These are phyloP conservation scores for Lutjanus erythropterus DNA, from an alignment of 2,113 vertebrate genomes.

Conservation along the genomic window DNA sequence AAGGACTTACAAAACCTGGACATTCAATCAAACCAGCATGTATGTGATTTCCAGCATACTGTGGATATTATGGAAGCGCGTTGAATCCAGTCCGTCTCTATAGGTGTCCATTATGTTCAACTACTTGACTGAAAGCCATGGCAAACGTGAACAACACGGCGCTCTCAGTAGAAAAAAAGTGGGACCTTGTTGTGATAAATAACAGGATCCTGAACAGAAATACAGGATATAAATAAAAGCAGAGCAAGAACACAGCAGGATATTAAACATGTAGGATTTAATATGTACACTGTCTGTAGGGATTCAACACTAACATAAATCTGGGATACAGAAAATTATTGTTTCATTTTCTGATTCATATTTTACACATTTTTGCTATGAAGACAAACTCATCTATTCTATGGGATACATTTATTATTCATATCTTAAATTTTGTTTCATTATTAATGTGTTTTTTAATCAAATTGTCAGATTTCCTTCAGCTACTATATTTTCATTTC, in stretches of 20 bases:
- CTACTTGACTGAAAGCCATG: too few species aligned
- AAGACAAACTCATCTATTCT: neutral
- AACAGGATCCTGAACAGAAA: constrained; percentile 2
- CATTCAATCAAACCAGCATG: too few species aligned
- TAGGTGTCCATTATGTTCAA: too few species aligned
- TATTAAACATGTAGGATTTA: neutral
- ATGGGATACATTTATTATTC: neutral
- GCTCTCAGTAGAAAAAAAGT: neutral
- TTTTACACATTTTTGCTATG: neutral
- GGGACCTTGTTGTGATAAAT: neutral
- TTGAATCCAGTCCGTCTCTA: too few species aligned
- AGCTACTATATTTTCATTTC: neutral
- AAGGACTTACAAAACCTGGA: too few species aligned
- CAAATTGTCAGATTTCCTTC: neutral
- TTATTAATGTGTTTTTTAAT: neutral
- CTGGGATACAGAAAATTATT: neutral
- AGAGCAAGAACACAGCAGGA: too few species aligned
- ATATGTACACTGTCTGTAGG: constrained; percentile 1
- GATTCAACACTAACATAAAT: neutral
- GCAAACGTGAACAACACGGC: neutral
- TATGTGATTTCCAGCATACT: too few species aligned
- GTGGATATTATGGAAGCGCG: too few species aligned
- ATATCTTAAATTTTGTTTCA: neutral
- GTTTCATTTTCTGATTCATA: neutral
- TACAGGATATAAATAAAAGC: neutral